Evolutionary conservation across 2,888 invertebrate genomes (phyloP).

Genomic region (Mythimna ferrago): DNA sequence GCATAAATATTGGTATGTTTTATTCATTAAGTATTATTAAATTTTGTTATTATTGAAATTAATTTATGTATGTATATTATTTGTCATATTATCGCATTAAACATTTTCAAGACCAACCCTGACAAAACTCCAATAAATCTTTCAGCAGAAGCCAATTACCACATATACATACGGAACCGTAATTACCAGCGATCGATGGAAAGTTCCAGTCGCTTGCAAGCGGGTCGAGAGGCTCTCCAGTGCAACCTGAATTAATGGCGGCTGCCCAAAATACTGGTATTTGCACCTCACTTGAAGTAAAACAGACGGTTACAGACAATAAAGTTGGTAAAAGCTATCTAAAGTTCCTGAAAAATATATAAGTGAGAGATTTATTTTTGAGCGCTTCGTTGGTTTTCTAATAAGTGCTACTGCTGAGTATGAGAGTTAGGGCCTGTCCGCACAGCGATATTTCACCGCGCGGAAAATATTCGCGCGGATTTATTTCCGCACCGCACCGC

Average conservation of each 20-base stretch:
- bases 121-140: constrained; percentile 5
- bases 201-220: constrained; percentile 45
- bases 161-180: constrained; percentile 10
- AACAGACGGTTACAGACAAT: not conserved
- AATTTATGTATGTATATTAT: too few relatives aligned
- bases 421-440: too few relatives aligned
- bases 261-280: constrained; percentile 41
- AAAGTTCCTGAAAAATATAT: not conserved
- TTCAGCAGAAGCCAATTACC: constrained; percentile 27
- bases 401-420: too few relatives aligned
- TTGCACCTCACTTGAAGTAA: constrained; percentile 37
- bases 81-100: not conserved
- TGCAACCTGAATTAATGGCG: constrained; percentile 55
- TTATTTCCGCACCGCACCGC: too few relatives aligned
- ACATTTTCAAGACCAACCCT: not conserved
- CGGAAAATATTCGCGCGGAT: too few relatives aligned
- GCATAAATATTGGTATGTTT: too few relatives aligned
- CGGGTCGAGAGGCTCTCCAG: constrained; percentile 41
- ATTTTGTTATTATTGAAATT: too few relatives aligned
- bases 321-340: not conserved
- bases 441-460: too few relatives aligned
- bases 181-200: constrained; percentile 24
- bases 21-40: too few relatives aligned
- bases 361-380: too few relatives aligned
- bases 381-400: too few relatives aligned